Percentiles rank a stretch among this genome's conserved stretches.
These are phyloP conservation scores for Zaprionus bogoriensis DNA, from an alignment of 2,888 invertebrate species.

Conservation along the genomic window DNA sequence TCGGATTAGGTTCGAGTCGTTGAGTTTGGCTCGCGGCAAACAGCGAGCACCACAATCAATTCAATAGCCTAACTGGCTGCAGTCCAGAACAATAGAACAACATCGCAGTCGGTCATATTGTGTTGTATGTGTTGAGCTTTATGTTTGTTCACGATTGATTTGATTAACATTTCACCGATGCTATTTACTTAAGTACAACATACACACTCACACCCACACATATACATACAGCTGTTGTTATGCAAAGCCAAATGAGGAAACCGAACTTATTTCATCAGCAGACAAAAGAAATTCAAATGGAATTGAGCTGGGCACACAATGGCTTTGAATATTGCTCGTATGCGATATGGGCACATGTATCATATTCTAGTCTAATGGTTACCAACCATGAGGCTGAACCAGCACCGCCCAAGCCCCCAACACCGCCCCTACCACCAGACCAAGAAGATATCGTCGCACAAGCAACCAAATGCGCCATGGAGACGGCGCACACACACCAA, in stretches of 20 bases:
- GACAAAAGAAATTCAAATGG: conserved; percentile 38
- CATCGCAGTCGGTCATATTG: conserved; percentile 6
- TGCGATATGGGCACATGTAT: conserved; percentile 24
- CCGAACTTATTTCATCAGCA: conserved; percentile 15
- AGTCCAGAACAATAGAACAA: conserved; percentile 16
- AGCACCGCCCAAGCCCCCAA: not conserved
- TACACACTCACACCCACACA: too few species aligned
- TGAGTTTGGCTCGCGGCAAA: too few species aligned
- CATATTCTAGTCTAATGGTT: conserved; percentile 41
- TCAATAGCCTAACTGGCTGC: not conserved
- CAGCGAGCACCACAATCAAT: not conserved
- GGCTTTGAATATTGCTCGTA: conserved; percentile 20
- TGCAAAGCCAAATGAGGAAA: conserved; percentile 17
- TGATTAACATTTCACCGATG: conserved; percentile 56
- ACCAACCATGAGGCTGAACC: conserved; percentile 20
- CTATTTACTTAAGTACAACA: conserved; percentile 7
- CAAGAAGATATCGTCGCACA: conserved; percentile 9
- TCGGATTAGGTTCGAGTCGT: too few species aligned
- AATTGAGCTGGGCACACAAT: conserved; percentile 36
- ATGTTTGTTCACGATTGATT: conserved; percentile 32
- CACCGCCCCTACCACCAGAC: not conserved
- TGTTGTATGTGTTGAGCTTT: conserved; percentile 13
- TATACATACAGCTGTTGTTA: conserved; percentile 15
- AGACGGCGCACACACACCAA: conserved; percentile 19
- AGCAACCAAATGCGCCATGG: conserved; percentile 23